These are phyloP conservation scores for Eretmocerus hayati DNA, from an alignment of 2,888 invertebrate genomes.

Conservation along the genomic window DNA sequence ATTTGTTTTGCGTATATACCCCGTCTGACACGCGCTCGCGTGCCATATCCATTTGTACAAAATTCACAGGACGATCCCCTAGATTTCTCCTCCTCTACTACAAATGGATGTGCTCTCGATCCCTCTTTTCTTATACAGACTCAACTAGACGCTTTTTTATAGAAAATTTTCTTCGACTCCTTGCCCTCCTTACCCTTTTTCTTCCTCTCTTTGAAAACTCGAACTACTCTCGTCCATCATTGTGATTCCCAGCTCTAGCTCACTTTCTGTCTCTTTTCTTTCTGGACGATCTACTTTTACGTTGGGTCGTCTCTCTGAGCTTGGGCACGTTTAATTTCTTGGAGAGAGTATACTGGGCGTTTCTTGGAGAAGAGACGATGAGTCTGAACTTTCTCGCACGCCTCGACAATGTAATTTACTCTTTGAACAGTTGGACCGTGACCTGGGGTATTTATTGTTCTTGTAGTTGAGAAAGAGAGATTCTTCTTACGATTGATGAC, in stretches of 20 bases:
- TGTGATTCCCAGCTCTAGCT: too few relatives aligned
- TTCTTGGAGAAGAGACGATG: too few relatives aligned
- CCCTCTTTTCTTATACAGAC: background rate
- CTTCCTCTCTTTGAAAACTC: background rate
- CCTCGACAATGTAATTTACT: background rate
- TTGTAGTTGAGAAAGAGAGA: background rate
- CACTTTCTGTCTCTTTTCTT: too few relatives aligned
- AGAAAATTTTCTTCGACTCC: too few relatives aligned
- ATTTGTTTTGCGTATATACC: slow-evolving; percentile 1
- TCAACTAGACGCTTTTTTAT: background rate
- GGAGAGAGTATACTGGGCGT: too few relatives aligned
- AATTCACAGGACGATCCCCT: slow-evolving; percentile 5
- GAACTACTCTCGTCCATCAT: background rate
- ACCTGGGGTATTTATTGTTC: background rate
- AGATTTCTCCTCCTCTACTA: background rate
- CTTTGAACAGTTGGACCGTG: background rate
- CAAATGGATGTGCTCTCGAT: background rate
- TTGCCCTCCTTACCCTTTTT: background rate
- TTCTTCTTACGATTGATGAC: too few relatives aligned
- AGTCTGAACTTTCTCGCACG: background rate
- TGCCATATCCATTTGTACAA: slow-evolving; percentile 17
- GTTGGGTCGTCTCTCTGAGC: background rate
- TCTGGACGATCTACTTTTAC: background rate
- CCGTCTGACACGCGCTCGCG: background rate
- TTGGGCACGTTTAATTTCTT: background rate